A percentile compares a stretch with the other conserved stretches of the same genome.
These are phyloP conservation scores for Microctonus aethiopoides DNA, from an alignment of 2,888 invertebrate genomes.

Conservation along the genomic window DNA sequence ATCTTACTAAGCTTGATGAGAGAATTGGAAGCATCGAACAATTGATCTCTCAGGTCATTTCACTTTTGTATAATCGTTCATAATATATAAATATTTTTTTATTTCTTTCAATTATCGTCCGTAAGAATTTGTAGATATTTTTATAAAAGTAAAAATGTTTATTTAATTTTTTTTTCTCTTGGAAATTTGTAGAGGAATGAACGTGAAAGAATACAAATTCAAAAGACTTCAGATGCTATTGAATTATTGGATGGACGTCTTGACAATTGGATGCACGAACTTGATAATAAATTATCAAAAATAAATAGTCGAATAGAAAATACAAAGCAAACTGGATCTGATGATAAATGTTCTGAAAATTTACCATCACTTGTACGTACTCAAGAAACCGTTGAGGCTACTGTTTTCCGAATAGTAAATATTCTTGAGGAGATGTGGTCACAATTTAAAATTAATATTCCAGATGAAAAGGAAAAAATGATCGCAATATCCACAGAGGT, in stretches of 20 bases:
- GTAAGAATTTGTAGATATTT: too few species aligned
- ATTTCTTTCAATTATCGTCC: too few species aligned
- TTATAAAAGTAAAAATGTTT: neutral
- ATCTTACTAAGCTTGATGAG: slow-evolving; percentile 76
- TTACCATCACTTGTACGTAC: slow-evolving; percentile 50
- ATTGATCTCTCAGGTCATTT: slow-evolving; percentile 75
- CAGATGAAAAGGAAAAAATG: slow-evolving; percentile 41
- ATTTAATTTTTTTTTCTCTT: slow-evolving; percentile 18
- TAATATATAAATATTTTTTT: too few species aligned
- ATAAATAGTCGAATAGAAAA: slow-evolving; percentile 50
- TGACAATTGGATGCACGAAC: slow-evolving; percentile 65
- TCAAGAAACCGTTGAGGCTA: slow-evolving; percentile 47
- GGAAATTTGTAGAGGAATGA: slow-evolving; percentile 73
- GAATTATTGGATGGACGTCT: slow-evolving; percentile 69
- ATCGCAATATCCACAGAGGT: slow-evolving; percentile 43
- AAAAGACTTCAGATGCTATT: slow-evolving; percentile 73
- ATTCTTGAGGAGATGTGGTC: slow-evolving; percentile 44
- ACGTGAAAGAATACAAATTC: slow-evolving; percentile 73
- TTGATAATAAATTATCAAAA: slow-evolving; percentile 67
- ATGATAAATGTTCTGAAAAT: slow-evolving; percentile 43
- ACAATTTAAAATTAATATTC: slow-evolving; percentile 44
- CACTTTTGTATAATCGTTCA: too few species aligned
- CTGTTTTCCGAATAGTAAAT: slow-evolving; percentile 49
- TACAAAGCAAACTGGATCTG: slow-evolving; percentile 23
- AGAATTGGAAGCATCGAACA: slow-evolving; percentile 72